Percentiles rank a stretch among this genome's conserved stretches.
These are phyloP conservation scores for Pristionchus entomophagus DNA, from an alignment of 2,888 invertebrate species.

Conservation along the genomic window DNA sequence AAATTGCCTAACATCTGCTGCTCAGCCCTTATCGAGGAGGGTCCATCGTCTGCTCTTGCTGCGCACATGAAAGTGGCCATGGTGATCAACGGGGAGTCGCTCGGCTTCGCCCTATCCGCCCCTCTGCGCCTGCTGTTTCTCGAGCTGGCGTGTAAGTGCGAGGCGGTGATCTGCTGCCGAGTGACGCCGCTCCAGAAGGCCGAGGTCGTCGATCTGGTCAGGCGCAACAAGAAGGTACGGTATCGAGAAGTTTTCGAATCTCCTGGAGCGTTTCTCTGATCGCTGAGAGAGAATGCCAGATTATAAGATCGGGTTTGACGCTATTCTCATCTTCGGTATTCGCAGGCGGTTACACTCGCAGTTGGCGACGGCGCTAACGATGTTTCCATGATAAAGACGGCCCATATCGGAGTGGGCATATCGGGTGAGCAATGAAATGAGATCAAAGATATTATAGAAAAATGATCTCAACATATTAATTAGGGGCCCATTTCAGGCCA, in stretches of 20 bases:
- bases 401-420: constrained; percentile 98
- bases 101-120: constrained; percentile 91
- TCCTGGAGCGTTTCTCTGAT: background rate
- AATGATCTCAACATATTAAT: no score
- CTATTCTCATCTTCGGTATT: background rate
- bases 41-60: background rate
- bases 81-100: constrained; percentile 95
- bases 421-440: constrained; percentile 80
- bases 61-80: constrained; percentile 84
- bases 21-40: constrained; percentile 32
- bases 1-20: no score
- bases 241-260: constrained; percentile 78
- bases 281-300: background rate
- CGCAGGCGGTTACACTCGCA: constrained; percentile 92
- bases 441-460: no score
- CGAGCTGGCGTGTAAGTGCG: constrained; percentile 82
- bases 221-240: constrained; percentile 82
- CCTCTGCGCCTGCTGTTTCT: constrained; percentile 90
- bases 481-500: constrained; percentile 64
- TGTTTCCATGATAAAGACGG: constrained; percentile 98
- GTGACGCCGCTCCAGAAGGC: constrained; percentile 99
- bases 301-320: background rate
- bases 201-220: constrained; percentile 96
- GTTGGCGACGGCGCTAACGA: constrained; percentile 99
- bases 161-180: constrained; percentile 94